These are phyloP conservation scores for Myotis myotis DNA, from an alignment of 2,797 vertebrate genomes.

Conservation along the genomic window DNA sequence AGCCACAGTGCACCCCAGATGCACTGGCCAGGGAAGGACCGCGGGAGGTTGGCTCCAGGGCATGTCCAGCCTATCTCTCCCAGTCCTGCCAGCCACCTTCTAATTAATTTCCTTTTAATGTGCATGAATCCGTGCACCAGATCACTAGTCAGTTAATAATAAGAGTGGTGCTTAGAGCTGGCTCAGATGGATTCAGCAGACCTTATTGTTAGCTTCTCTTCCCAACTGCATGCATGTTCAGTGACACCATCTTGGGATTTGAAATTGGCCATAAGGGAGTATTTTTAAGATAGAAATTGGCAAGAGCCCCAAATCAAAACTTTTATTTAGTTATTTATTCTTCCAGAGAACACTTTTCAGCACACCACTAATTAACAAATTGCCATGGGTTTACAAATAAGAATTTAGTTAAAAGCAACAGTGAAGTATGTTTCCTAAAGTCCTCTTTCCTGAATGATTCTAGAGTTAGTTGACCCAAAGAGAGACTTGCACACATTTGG, in stretches of 20 bases:
- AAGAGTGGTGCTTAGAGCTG: neutral
- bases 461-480: neutral
- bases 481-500: neutral
- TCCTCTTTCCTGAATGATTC: neutral
- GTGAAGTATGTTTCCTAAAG: neutral
- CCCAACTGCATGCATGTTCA: neutral
- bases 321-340: neutral
- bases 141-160: neutral
- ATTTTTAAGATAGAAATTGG: neutral
- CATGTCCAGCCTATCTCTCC: too few relatives aligned
- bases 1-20: too few relatives aligned
- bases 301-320: neutral
- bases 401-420: neutral
- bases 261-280: neutral
- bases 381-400: neutral
- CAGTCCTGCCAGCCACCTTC: too few relatives aligned
- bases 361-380: neutral
- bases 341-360: neutral
- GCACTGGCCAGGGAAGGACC: too few relatives aligned
- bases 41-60: too few relatives aligned
- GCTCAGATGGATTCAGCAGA: neutral
- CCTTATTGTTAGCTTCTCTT: neutral
- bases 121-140: too few relatives aligned
- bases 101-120: too few relatives aligned
- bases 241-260: neutral